phyloP scores from a whole-genome alignment of 2,113 vertebrate genomes.

The Rhea pennata region DNA sequence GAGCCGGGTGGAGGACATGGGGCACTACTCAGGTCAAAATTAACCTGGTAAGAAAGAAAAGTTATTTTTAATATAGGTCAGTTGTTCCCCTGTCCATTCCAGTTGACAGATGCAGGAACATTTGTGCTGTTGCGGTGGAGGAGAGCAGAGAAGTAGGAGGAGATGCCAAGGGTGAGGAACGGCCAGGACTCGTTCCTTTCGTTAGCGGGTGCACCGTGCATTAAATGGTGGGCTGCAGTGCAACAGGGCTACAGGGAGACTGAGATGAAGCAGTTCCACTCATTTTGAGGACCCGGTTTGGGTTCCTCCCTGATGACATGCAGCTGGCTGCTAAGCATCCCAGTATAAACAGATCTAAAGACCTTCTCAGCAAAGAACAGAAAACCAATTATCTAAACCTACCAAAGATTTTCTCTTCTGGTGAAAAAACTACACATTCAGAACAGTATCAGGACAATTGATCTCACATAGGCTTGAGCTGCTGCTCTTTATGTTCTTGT shows the following conservation, averaged over 20 bases:
- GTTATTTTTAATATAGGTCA: neutral
- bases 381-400: neutral
- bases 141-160: too few relatives aligned
- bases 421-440: neutral
- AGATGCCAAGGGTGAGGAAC: neutral
- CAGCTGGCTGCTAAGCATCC: neutral
- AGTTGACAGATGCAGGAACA: too few relatives aligned
- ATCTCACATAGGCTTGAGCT: neutral
- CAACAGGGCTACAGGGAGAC: too few relatives aligned
- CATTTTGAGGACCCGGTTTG: neutral
- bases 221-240: too few relatives aligned
- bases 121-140: too few relatives aligned
- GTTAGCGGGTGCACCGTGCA: too few relatives aligned
- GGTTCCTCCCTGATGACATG: too few relatives aligned
- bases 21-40: neutral
- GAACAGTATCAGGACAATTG: neutral
- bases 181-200: neutral
- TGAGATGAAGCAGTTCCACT: too few relatives aligned
- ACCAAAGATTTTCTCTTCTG: neutral
- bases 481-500: neutral
- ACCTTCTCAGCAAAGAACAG: neutral
- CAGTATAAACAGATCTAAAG: neutral
- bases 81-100: neutral
- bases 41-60: neutral
- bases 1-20: neutral